Percentiles rank a stretch among this genome's conserved stretches.
Conservation (phyloP, 2,797 vertebrate species). For the Sus cebifrons region DNA sequence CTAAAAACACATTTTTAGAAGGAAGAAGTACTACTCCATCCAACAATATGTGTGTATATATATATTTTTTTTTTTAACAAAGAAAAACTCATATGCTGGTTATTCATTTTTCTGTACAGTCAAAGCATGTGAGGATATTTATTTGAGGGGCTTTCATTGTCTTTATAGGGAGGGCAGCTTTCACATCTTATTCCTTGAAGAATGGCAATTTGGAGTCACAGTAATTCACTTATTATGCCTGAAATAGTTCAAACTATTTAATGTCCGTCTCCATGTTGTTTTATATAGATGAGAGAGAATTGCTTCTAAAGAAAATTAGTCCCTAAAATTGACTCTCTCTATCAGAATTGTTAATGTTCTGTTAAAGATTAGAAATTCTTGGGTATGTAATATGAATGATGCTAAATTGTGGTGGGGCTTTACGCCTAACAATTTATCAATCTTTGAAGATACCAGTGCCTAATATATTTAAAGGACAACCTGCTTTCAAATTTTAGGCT, state of each 20-base stretch:
- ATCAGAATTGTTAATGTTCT: not conserved
- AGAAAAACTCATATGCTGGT: not conserved
- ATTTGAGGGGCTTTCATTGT: not conserved
- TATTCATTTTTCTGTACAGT: not conserved
- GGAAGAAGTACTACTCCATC: slow-evolving; percentile 89
- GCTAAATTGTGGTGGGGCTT: not conserved
- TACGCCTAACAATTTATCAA: not conserved
- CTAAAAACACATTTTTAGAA: slow-evolving; percentile 94
- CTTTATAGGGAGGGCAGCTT: not conserved
- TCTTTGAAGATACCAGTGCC: not conserved
- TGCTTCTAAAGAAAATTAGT: not conserved
- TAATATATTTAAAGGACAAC: not conserved
- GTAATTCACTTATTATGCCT: not conserved
- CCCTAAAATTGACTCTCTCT: not conserved
- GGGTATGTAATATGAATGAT: not conserved
- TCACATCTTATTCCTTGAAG: not conserved
- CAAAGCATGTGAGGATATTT: not conserved
- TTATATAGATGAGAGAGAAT: not conserved
- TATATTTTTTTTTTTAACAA: not conserved
- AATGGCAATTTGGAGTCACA: not conserved
- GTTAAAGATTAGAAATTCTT: not conserved
- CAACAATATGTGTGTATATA: not conserved
- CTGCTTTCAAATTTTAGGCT: not conserved
- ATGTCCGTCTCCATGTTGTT: not conserved
- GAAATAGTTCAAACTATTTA: not conserved